Base-by-base conservation (phyloP, 2,888 invertebrate genomes). In the Eueremaeus valkanovi region DNA sequence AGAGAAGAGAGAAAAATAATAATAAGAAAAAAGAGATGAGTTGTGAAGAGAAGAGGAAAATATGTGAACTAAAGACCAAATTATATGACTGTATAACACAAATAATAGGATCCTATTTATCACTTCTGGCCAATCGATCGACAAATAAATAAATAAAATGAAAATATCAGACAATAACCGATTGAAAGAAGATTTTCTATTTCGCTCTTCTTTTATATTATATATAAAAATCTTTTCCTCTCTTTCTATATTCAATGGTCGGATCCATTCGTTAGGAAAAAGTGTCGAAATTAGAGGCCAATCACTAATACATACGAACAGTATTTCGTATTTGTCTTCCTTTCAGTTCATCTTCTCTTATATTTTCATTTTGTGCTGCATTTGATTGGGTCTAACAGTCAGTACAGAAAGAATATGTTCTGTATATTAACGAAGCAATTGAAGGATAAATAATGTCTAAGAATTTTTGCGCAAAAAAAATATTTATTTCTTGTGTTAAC, bases 91-190 rank as follows among this genome's bases (percentile, higher is more conserved):
- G 61, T 33, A 31, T 61, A 61, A 31, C 31, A 29, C 61, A 61
- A 61, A 61, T 61, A 61, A 61, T 61, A 61, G 61, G 6, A 29
- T 21, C 24, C 61, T 61, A 61, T 61, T 61, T 61, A 61, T 61
- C 61, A 61, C 61, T 29, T 29, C n/a, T 29, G 21, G 58, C 58
- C 58, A 58, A 18, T 18, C 11, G 18, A 45, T 58, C 27, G 29
- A 29, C 21, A 21, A 61, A 61, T 29, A 61, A 51, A 51, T 51
- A 51, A 18, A 61, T 61, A 31, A 61, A 61, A 61, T 61, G 61
- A 29, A 51, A 61, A 61, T 61, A 61, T 61, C 61, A 33, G 61
- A 61, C 61, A 31, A 61, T 31, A 61, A n/a, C 29, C 13, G 33
- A 27, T 16, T 1, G 27, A 61, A 31, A 24, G 61, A 61, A 61